Evolutionary conservation across 2,797 vertebrate genomes (phyloP), one percentile per base, ranked within the genome.

Genomic region (Chiloscyllium punctatum): DNA sequence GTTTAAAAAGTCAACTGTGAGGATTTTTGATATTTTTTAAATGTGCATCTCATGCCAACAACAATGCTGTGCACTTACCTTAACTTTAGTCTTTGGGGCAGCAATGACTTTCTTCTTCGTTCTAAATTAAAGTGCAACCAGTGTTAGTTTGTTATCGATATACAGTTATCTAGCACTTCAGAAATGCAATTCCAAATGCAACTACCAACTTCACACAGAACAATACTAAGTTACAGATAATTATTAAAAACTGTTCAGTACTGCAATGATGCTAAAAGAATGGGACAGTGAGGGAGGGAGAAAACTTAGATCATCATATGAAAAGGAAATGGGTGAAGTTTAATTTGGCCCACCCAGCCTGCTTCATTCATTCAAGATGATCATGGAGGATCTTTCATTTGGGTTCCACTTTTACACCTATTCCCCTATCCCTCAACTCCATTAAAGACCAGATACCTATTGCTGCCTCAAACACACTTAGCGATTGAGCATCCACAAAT

Each of bases 101-200:
- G 96, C 96, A 79, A 97, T 96, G 23, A 98, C 97, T 96, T 98
- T 98, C 97, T 98, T 98, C 97, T 98, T 98, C 0, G 96, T 94
- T 97, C 98, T 98, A 96, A 96, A 84, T 96, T 23, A 74, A 74
- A 77, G 53, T 21, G 8, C 27, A 95, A 77, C 23, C 8, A 77
- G 42, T 5, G 0, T 92, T 42, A 92, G 90, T 92, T 25, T 5
- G n/a, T 37, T 69, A 66, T 37, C 57, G 8, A 62, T 62, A 11
- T 68, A 62, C n/a, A 68, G n/a, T 92, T 42, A 7, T 25, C 37
- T 69, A 68, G n/a, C 66, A 91, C 62, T 68, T 42, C 90, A 69
- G 37, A 13, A 68, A 25, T 25, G 0, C 23, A 92, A 42, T 92
- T 62, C 2, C n/a, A 92, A 92, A 66, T n/a, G 68, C 15, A 57